Evolutionary conservation across 2,113 vertebrate genomes (phyloP).

Genomic region (Furnarius figulus): DNA sequence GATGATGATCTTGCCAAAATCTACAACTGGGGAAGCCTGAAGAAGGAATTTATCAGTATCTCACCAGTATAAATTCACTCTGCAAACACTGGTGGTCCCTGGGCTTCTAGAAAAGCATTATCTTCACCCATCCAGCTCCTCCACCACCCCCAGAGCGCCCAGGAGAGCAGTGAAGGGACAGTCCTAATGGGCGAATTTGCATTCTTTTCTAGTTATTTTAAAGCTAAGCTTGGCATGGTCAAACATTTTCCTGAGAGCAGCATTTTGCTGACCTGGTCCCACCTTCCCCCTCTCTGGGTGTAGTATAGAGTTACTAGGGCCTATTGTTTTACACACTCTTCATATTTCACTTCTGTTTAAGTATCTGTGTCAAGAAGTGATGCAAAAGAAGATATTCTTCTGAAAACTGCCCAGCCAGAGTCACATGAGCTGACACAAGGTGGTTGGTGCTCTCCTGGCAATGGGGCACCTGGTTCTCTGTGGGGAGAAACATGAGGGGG

Average conservation of each 20-base stretch:
- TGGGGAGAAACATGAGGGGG: rapidly evolving
- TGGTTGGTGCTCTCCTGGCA: neutral
- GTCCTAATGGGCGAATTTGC: neutral
- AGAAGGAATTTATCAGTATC: neutral
- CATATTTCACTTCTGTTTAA: neutral
- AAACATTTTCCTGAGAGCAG: neutral
- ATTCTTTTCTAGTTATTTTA: neutral
- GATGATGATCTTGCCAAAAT: slow-evolving; percentile 97
- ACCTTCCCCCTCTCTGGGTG: neutral
- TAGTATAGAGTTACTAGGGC: neutral
- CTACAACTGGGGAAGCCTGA: slow-evolving; percentile 81
- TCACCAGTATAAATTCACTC: neutral
- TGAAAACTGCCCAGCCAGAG: neutral
- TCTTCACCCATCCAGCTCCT: neutral
- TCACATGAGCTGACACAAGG: rapidly evolving
- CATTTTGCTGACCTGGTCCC: neutral
- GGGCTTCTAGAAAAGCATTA: too few relatives aligned
- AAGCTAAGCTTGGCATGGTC: neutral
- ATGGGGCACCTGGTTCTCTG: neutral
- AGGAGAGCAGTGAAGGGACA: neutral
- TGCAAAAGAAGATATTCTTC: slow-evolving; percentile 13
- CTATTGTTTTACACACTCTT: slow-evolving; percentile 31
- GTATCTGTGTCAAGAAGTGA: neutral
- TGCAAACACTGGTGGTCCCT: neutral
- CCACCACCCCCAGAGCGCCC: neutral